A percentile compares a stretch with the other conserved stretches of the same genome.
Evolutionary conservation across 2,113 vertebrate species (phyloP).

Genomic region (Chaetodon trifascialis): DNA sequence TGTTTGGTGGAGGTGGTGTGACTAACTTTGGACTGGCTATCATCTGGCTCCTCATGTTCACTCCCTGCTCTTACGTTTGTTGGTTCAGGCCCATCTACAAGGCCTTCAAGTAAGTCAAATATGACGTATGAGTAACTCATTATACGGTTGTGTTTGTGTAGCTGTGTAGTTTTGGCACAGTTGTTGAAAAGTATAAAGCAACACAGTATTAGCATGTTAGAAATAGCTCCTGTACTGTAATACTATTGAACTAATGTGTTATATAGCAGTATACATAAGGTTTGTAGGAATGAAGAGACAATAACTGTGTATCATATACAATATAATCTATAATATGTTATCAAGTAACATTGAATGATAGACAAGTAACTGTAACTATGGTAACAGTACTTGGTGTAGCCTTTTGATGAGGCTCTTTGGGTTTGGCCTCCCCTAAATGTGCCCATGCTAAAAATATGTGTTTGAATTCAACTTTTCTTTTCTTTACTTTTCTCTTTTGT

Average conservation of each 20-base stretch:
- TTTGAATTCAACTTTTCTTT: not conserved
- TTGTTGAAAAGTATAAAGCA: not conserved
- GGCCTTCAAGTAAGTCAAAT: constrained; percentile 94
- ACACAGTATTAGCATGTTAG: not conserved
- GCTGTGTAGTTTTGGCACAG: not conserved
- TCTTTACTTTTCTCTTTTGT: not conserved
- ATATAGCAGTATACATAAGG: not conserved
- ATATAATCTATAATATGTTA: not conserved
- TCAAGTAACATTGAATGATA: not conserved
- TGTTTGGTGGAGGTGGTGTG: constrained; percentile 96
- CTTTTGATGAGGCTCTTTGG: not conserved
- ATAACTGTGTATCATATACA: not conserved
- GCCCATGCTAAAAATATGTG: not conserved
- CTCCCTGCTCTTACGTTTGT: constrained; percentile 98
- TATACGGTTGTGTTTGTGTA: too few species aligned
- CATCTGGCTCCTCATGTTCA: constrained; percentile 99
- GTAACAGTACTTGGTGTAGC: too few species aligned
- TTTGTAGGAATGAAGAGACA: not conserved
- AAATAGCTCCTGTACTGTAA: not conserved
- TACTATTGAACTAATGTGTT: not conserved
- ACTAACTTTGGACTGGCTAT: constrained; percentile 98
- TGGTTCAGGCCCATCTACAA: constrained; percentile 99
- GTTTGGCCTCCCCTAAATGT: not conserved
- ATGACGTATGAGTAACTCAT: not conserved
- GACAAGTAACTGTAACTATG: not conserved